A percentile compares a stretch with the other conserved stretches of the same genome.
Evolutionary conservation across 2,113 vertebrate species (phyloP).

Genomic region (Zonotrichia leucophrys): DNA sequence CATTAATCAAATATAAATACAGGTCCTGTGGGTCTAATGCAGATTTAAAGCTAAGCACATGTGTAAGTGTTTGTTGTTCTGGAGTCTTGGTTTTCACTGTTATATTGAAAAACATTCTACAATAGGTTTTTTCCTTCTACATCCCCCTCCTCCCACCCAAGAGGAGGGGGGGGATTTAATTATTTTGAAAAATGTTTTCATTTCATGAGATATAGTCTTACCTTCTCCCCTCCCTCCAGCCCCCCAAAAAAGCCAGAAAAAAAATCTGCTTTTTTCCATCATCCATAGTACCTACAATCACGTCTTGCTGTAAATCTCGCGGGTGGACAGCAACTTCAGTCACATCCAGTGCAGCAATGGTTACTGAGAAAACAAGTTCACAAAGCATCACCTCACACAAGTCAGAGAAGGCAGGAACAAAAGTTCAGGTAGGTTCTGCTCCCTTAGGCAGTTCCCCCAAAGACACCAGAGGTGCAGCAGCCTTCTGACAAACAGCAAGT

Average conservation of each 20-base stretch:
- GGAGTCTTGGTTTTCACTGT: background rate
- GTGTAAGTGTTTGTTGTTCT: constrained; percentile 39
- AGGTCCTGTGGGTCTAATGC: background rate
- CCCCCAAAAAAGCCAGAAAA: background rate
- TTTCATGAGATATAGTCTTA: background rate
- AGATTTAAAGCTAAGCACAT: constrained; percentile 25
- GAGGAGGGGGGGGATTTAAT: background rate
- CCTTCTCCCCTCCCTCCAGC: fast-evolving
- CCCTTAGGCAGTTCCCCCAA: background rate
- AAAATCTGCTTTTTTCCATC: background rate
- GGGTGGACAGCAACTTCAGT: background rate
- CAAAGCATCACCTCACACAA: fast-evolving
- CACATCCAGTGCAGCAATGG: background rate
- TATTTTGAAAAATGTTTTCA: background rate
- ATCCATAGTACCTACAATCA: background rate
- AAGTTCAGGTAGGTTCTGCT: background rate
- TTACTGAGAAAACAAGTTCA: background rate
- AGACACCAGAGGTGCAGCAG: background rate
- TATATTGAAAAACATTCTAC: constrained; percentile 31
- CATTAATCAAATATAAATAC: constrained; percentile 58
- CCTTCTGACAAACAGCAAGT: background rate
- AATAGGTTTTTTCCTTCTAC: background rate
- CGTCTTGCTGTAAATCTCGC: background rate
- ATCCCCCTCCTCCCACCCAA: background rate
- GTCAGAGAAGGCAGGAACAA: background rate